phyloP scores from a whole-genome alignment of 2,797 vertebrate species.

The Tamandua tetradactyla region DNA sequence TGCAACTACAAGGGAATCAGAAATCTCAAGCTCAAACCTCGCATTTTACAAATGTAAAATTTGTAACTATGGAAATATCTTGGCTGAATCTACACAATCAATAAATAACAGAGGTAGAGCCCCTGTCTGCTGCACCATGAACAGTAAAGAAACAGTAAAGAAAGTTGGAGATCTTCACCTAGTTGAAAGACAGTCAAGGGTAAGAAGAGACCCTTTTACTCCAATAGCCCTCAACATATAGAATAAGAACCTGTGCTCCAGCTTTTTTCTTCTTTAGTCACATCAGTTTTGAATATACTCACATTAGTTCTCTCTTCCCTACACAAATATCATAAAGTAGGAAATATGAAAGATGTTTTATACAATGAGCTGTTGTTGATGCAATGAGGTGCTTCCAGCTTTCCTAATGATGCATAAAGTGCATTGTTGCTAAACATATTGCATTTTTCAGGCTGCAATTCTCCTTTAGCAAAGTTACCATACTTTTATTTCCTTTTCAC shows the following conservation, averaged over 20 bases:
- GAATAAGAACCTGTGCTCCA: background rate
- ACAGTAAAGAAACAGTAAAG: background rate
- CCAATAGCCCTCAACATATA: background rate
- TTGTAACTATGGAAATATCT: background rate
- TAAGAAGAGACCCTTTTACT: background rate
- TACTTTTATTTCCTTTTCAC: background rate
- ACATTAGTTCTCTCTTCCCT: background rate
- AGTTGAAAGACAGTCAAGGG: background rate
- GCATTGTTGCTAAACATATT: background rate
- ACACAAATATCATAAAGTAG: background rate
- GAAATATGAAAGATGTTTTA: background rate
- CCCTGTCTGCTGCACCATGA: background rate
- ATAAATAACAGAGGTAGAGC: background rate
- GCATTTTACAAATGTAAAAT: background rate
- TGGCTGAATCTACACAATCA: background rate
- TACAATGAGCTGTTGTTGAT: background rate
- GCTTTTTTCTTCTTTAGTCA: background rate
- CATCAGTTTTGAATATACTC: background rate
- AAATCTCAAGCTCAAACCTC: background rate
- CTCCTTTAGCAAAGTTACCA: background rate
- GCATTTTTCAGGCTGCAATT: background rate
- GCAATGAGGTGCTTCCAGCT: background rate
- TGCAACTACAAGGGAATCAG: background rate
- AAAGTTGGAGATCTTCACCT: background rate
- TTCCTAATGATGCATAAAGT: background rate